These are phyloP conservation scores for Nothocercus nigrocapillus DNA, from an alignment of 2,113 vertebrate genomes.

Conservation along the genomic window DNA sequence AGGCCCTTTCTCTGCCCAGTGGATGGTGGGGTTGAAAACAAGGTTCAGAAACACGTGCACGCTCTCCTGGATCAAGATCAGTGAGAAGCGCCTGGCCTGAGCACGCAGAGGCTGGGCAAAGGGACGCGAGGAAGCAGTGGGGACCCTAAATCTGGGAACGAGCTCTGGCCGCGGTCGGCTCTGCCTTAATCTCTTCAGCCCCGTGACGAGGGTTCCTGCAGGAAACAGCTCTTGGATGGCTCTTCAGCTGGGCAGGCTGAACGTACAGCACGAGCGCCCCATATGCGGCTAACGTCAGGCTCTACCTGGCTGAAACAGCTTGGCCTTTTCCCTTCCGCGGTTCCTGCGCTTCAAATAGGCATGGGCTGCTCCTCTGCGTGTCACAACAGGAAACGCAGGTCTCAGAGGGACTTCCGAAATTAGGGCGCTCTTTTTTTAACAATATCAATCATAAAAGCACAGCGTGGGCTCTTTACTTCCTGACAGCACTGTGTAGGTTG, in stretches of 20 bases:
- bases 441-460: background rate
- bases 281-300: rapidly evolving
- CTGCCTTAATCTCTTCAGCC: background rate
- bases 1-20: background rate
- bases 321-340: background rate
- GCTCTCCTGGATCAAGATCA: rapidly evolving
- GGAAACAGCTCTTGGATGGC: background rate
- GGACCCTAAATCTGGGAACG: background rate
- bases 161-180: background rate
- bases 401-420: background rate
- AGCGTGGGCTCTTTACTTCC: conserved; percentile 6
- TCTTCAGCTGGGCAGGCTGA: background rate
- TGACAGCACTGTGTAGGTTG: conserved; percentile 38
- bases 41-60: background rate
- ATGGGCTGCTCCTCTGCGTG: background rate
- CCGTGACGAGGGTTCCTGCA: background rate
- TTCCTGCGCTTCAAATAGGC: background rate
- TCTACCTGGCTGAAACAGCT: background rate
- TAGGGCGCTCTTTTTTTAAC: background rate
- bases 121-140: background rate
- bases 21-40: background rate
- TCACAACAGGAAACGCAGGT: rapidly evolving
- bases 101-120: background rate
- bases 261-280: background rate
- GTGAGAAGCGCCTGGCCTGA: background rate